Base-by-base conservation (phyloP, 2,113 vertebrate genomes). In the Quiscalus mexicanus region DNA sequence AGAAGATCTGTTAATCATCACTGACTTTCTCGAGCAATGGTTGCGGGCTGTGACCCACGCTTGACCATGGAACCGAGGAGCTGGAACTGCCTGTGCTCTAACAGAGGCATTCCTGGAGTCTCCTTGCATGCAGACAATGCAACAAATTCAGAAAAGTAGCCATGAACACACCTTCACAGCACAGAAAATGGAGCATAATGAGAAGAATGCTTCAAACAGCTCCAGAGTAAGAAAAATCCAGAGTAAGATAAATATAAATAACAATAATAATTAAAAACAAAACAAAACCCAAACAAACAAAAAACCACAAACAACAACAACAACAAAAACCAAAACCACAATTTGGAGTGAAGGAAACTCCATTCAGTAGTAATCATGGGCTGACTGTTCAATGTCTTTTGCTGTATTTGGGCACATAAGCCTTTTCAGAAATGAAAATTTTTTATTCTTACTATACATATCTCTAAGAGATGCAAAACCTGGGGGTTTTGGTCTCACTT, bases 51-150 rank as follows among this genome's bases (percentile, higher is more conserved):
- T 1, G 2, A 71, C 23, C 64, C 33, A 62, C 28, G 37, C 31
- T 50, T 31, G 23, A 58, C 14, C 59, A 44, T 0, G 11, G 37
- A 76, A 77, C 2, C 0, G 0, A 77, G 39, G 20, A 87, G 44
- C 44, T 68, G 53, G 75, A 79, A 79, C 39, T 69, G 63, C n/a
- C n/a, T 70, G 67, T 73, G 33, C 75, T 60, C 41, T 76, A 14
- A 47, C 9, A 49, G 42, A 22, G n/a, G 21, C 76, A 33, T 58
- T 81, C n/a, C 25, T 42, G 52, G 13, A 83, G 6, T 15, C 56
- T 70, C 35, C 52, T 35, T 60, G 16, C 31, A 33, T 60, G 30
- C 70, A 67, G 42, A 64, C 31, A 39, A 59, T 8, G 50, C 17
- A 79, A 82, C 4, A 42, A 16, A 44, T 20, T 52, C 35, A 25